These are phyloP conservation scores for Cerceris rybyensis DNA, from an alignment of 2,888 invertebrate genomes.

Conservation along the genomic window DNA sequence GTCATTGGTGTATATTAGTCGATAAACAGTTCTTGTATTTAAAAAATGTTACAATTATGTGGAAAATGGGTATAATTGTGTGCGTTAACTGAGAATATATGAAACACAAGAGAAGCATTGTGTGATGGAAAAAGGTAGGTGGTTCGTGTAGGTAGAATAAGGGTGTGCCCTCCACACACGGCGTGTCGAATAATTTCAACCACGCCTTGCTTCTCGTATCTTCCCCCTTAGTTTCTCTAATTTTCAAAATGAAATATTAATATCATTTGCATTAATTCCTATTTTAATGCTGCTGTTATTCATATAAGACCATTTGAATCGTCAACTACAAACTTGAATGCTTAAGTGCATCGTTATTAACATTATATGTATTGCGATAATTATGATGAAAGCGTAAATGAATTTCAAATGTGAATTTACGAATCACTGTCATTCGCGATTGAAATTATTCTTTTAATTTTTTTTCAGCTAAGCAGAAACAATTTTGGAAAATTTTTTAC, in stretches of 20 bases:
- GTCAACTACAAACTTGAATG: too few relatives aligned
- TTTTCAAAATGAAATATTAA: constrained; percentile 21
- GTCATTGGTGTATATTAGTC: background rate
- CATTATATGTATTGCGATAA: too few relatives aligned
- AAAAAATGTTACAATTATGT: too few relatives aligned
- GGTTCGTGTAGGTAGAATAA: constrained; percentile 54
- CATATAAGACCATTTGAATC: background rate
- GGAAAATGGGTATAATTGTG: background rate
- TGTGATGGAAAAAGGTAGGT: constrained; percentile 50
- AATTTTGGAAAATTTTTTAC: too few relatives aligned
- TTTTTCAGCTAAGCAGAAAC: too few relatives aligned
- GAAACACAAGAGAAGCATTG: constrained; percentile 46
- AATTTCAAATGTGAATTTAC: too few relatives aligned
- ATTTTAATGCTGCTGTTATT: background rate
- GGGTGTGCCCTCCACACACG: constrained; percentile 60
- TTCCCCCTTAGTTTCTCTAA: constrained; percentile 9
- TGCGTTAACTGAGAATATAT: constrained; percentile 15
- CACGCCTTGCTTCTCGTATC: constrained; percentile 65
- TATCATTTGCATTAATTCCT: background rate
- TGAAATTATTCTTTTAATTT: too few relatives aligned
- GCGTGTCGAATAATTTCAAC: constrained; percentile 53
- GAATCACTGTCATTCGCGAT: too few relatives aligned
- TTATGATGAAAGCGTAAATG: too few relatives aligned
- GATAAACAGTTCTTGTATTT: background rate
- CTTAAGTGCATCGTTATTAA: too few relatives aligned